Base-by-base conservation (phyloP, 2,797 vertebrate genomes). In the Anguilla obscura region DNA sequence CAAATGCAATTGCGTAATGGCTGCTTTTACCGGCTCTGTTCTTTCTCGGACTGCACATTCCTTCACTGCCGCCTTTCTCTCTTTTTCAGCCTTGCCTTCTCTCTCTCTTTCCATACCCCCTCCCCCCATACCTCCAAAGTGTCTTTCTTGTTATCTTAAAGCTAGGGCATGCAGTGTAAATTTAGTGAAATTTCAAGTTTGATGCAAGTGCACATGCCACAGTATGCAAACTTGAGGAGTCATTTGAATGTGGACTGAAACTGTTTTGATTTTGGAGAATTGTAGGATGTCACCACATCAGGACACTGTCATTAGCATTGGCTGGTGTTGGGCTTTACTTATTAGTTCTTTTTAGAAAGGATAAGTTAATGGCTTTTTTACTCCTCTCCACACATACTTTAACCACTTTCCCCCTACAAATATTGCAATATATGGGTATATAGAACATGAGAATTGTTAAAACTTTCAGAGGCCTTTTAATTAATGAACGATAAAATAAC, bases 221-320 rank as follows among this genome's bases (percentile, higher is more conserved):
- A 6, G 1, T 69, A n/a, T 69, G 14, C 7, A n/a, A 66, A 12
- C 0, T 45, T n/a, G 5, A 52, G 18, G 14, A 40, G 80, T 56
- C 30, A 16, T 52, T 52, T 66, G 50, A 12, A 24, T 63, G 45
- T 52, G 30, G 48, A 40, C 69, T 16, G 66, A 48, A n/a, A 24
- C 85, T 18, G n/a, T 27, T 14, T 79, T 6, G 21, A 7, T 83
- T 76, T 21, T 80, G n/a, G 48, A 85, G 48, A 36, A 86, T 89
- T 21, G 8, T 74, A 10, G 74, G n/a, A 3, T 12, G 30, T 60
- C 54, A 56, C 2, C 84, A 36, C n/a, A 24, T 45, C 66, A 21
- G 63, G 2, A 1, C 63, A 90, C 86, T 89, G 88, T 89, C 90
- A 92, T 90, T 66, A 88, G 90, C 89, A 89, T 74, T 86, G 40